phyloP scores from a whole-genome alignment of 1,140 invertebrate genomes.

The Ceratosolen fusciceps region DNA sequence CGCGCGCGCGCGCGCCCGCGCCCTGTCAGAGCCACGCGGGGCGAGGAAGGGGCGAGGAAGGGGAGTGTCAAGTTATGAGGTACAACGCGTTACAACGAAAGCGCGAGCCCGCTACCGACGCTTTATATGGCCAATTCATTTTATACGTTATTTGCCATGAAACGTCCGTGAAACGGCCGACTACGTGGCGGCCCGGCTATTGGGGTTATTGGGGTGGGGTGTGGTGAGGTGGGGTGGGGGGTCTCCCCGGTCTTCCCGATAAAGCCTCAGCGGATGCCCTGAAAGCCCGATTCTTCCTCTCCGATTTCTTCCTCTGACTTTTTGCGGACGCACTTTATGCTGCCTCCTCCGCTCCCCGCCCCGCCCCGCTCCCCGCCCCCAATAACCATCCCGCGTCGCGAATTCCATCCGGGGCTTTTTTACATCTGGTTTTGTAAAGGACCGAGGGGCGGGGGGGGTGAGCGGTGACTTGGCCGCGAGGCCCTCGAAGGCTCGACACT shows the following conservation, averaged over 20 bases:
- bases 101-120: constrained; percentile 52
- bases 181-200: constrained; percentile 49
- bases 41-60: too few relatives aligned
- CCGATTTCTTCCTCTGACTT: constrained; percentile 7
- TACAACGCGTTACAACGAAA: constrained; percentile 46
- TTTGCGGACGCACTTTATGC: background rate
- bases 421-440: background rate
- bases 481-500: background rate
- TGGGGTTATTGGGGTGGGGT: background rate
- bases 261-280: background rate
- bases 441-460: background rate
- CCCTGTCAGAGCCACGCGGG: too few relatives aligned
- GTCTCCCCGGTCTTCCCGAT: background rate
- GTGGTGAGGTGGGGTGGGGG: background rate
- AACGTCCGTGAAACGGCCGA: too few relatives aligned
- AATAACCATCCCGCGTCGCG: too few relatives aligned
- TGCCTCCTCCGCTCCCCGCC: too few relatives aligned
- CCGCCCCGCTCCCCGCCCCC: too few relatives aligned
- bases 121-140: constrained; percentile 65
- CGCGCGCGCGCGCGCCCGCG: constrained; percentile 10
- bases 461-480: background rate
- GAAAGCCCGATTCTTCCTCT: background rate
- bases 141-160: constrained; percentile 61
- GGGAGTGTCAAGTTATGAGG: constrained; percentile 60
- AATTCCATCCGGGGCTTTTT: constrained; percentile 8